Evolutionary conservation across 2,797 vertebrate genomes (phyloP).

Genomic region (Gymnothorax reevesii): DNA sequence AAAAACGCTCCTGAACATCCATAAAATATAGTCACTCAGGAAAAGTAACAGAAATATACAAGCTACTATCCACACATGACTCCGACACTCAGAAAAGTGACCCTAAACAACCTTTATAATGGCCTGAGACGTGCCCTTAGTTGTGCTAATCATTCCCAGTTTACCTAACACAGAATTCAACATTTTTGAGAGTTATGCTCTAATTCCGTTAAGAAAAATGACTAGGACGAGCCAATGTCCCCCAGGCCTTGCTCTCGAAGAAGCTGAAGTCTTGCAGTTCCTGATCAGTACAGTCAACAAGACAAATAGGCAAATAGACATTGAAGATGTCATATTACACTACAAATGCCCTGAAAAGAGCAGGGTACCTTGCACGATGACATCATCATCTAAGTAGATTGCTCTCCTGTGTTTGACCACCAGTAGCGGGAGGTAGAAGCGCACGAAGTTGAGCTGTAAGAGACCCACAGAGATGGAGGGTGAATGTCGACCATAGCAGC

Average conservation of each 20-base stretch:
- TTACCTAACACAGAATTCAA: background rate
- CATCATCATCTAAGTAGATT: constrained; percentile 95
- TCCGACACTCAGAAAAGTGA: too few species aligned
- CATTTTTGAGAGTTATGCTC: background rate
- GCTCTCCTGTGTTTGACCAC: constrained; percentile 83
- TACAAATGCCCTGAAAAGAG: background rate
- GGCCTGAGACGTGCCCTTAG: background rate
- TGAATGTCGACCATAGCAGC: too few species aligned
- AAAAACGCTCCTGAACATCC: background rate
- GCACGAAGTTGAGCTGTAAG: constrained; percentile 91
- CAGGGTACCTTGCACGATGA: constrained; percentile 89
- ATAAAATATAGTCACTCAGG: too few species aligned
- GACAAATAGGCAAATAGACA: too few species aligned
- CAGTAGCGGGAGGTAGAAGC: constrained; percentile 92
- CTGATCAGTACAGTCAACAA: background rate
- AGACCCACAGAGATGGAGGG: constrained; percentile 6
- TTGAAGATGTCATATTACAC: background rate
- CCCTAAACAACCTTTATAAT: background rate
- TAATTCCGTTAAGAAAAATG: background rate
- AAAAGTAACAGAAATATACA: too few species aligned
- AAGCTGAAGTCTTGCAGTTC: background rate
- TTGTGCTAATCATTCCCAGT: background rate
- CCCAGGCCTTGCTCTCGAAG: background rate
- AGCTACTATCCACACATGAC: background rate
- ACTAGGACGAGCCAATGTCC: background rate